A percentile compares a stretch with the other conserved stretches of the same genome.
Conservation (phyloP, 2,113 vertebrate genomes). For the Cynopterus brachyotis region DNA sequence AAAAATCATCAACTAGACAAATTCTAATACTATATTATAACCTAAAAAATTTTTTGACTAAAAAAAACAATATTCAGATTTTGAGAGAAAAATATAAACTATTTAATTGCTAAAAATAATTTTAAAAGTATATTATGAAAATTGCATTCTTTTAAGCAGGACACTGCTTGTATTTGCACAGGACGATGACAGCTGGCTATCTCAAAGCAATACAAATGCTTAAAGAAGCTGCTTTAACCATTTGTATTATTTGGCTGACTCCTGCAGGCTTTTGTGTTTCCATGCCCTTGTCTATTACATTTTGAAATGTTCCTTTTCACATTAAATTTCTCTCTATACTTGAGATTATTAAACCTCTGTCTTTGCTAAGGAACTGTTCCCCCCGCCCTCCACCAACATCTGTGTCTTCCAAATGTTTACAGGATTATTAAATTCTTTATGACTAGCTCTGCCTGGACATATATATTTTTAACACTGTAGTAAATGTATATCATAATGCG, state of each 20-base stretch:
- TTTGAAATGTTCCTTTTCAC: background rate
- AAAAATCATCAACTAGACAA: background rate
- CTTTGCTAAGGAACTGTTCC: background rate
- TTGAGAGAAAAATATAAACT: background rate
- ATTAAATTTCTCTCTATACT: background rate
- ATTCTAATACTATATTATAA: background rate
- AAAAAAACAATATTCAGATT: background rate
- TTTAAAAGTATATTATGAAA: background rate
- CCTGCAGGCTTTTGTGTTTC: background rate
- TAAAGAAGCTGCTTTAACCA: background rate
- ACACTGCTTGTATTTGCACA: background rate
- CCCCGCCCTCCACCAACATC: background rate
- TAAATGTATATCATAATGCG: background rate
- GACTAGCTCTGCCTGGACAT: background rate
- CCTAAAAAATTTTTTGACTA: background rate
- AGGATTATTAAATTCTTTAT: background rate
- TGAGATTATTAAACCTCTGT: background rate
- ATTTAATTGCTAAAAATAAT: background rate
- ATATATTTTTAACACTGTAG: background rate
- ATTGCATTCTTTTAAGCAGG: background rate
- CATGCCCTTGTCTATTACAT: background rate
- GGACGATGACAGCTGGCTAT: background rate
- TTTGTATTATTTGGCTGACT: background rate
- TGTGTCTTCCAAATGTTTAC: background rate
- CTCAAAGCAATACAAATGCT: background rate